Conservation (phyloP, 2,888 invertebrate genomes). For the Baccha elongata region DNA sequence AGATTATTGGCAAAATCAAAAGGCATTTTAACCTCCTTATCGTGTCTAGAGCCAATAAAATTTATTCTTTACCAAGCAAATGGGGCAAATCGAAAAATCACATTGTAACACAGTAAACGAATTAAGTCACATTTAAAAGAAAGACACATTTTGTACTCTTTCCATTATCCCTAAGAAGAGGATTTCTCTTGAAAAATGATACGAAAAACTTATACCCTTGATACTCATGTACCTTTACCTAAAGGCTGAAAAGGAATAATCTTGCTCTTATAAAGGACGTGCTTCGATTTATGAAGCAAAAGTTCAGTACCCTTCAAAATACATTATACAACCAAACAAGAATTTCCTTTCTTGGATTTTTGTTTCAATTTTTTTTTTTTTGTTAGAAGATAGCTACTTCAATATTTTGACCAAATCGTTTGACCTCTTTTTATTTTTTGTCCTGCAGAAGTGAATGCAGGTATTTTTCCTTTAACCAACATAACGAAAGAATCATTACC, state of each 20-base stretch:
- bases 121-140: slow-evolving; percentile 61
- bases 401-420: slow-evolving; percentile 29
- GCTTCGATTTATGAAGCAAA: slow-evolving; percentile 54
- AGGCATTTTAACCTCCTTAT: not conserved
- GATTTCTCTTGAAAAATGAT: not conserved
- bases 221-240: not conserved
- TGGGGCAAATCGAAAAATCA: slow-evolving; percentile 69
- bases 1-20: slow-evolving; percentile 7
- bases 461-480: not conserved
- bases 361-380: not conserved
- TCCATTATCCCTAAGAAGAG: slow-evolving; percentile 53
- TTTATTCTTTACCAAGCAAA: slow-evolving; percentile 28
- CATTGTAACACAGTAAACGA: slow-evolving; percentile 68
- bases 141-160: slow-evolving; percentile 52
- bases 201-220: too few species aligned
- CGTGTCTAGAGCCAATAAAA: not conserved
- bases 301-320: slow-evolving; percentile 50
- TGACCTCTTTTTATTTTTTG: slow-evolving; percentile 21
- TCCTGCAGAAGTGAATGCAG: not conserved
- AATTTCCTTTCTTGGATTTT: slow-evolving; percentile 21
- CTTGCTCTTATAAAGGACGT: slow-evolving; percentile 58
- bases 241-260: slow-evolving; percentile 3
- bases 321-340: slow-evolving; percentile 46
- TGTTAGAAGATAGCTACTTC: too few species aligned
- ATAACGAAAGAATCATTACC: not conserved